A percentile compares a stretch with the other conserved stretches of the same genome.
These are phyloP conservation scores for Leptothorax acervorum DNA, from an alignment of 2,888 invertebrate genomes.

Conservation along the genomic window DNA sequence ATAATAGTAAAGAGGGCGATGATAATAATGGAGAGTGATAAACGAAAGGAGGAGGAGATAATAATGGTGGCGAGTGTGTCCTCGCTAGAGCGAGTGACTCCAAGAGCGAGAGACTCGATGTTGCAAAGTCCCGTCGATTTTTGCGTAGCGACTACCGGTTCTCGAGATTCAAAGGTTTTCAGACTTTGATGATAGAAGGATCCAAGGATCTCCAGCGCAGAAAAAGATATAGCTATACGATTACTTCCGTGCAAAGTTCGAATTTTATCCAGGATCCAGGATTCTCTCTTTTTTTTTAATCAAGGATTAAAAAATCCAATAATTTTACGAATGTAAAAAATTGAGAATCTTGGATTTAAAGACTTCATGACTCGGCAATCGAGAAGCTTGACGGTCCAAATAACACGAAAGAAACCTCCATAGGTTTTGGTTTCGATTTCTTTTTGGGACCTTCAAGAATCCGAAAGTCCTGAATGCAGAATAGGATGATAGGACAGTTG, in stretches of 20 bases:
- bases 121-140: constrained; percentile 43
- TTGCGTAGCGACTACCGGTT: constrained; percentile 26
- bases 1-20: not conserved
- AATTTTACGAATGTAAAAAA: constrained; percentile 9
- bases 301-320: constrained; percentile 9
- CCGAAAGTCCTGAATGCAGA: not conserved
- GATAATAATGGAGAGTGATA: constrained; percentile 41
- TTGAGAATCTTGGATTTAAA: constrained; percentile 15
- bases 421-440: not conserved
- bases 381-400: not conserved
- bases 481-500: not conserved
- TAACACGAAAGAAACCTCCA: not conserved
- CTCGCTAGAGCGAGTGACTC: not conserved
- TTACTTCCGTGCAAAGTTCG: not conserved
- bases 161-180: not conserved
- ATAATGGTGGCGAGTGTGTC: constrained; percentile 29
- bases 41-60: constrained; percentile 12
- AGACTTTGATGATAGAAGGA: not conserved
- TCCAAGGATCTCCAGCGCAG: not conserved
- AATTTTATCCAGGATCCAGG: constrained; percentile 7
- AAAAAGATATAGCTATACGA: not conserved
- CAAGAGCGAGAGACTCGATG: constrained; percentile 12
- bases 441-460: not conserved
- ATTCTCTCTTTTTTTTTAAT: constrained; percentile 23
- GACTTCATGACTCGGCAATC: not conserved